Percentiles rank a stretch among this genome's conserved stretches.
Evolutionary conservation across 53 echinoderm and acorn worm species (phyloP).

Genomic region (Temnopleurus reevesii): DNA sequence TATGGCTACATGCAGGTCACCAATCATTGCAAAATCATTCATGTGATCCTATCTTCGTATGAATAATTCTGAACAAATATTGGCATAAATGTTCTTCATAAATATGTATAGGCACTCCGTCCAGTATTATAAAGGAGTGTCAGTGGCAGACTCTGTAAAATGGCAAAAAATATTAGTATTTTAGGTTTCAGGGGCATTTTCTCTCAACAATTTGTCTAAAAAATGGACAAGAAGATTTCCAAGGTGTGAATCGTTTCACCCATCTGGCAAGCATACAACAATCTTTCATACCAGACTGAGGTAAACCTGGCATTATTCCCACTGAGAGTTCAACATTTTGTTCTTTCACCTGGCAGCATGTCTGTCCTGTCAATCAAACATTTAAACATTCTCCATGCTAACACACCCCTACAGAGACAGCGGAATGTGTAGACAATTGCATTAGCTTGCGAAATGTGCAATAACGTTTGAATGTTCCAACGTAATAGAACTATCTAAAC

Average conservation of each 20-base stretch:
- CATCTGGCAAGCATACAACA: neutral
- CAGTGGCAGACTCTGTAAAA: no score
- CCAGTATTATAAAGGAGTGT: no score
- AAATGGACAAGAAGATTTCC: neutral
- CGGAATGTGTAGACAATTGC: neutral
- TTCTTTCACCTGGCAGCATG: conserved; percentile 6
- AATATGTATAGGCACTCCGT: no score
- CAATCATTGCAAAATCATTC: no score
- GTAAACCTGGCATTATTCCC: neutral
- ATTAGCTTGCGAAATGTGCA: neutral
- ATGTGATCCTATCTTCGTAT: no score
- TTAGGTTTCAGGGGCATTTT: no score
- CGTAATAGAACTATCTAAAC: no score
- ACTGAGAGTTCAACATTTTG: neutral
- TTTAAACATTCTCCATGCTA: neutral
- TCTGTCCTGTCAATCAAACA: neutral
- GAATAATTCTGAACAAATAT: no score
- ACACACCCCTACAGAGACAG: neutral
- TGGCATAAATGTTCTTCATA: no score
- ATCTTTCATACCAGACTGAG: neutral
- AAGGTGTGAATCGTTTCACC: neutral
- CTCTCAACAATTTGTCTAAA: no score
- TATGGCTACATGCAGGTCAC: no score
- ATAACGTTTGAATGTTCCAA: neutral
- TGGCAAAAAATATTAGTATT: no score